Conservation (phyloP, 2,113 vertebrate genomes). For the Dissostichus mawsoni region DNA sequence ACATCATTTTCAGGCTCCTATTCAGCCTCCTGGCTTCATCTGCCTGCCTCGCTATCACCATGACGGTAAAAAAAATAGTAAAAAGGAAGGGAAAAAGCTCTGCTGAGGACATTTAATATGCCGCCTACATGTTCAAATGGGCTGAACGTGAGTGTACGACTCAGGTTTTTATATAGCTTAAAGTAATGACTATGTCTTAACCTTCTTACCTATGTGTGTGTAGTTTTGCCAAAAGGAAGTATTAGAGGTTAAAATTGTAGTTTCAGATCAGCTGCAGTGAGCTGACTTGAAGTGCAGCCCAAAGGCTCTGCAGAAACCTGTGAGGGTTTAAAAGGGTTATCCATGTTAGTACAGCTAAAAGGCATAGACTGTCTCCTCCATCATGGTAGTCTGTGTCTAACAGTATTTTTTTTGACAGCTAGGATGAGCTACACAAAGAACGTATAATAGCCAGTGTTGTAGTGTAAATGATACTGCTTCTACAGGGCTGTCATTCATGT, state of each 20-base stretch:
- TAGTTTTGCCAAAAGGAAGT: conserved; percentile 8
- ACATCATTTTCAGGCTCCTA: conserved; percentile 53
- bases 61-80: neutral
- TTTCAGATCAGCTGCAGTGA: conserved; percentile 15
- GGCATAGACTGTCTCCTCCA: conserved; percentile 12
- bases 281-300: conserved; percentile 6
- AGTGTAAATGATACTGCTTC: neutral
- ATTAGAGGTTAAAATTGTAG: conserved; percentile 19
- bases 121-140: conserved; percentile 64
- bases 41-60: conserved; percentile 27
- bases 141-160: conserved; percentile 24
- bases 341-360: conserved; percentile 22
- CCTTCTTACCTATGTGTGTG: conserved; percentile 39
- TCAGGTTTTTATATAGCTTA: conserved; percentile 34
- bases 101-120: conserved; percentile 58
- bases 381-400: conserved; percentile 4
- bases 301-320: conserved; percentile 38
- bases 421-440: conserved; percentile 18
- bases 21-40: conserved; percentile 54
- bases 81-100: conserved; percentile 32
- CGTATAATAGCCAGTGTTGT: neutral
- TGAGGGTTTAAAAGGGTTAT: conserved; percentile 44
- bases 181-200: conserved; percentile 57
- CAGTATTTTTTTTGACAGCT: conserved; percentile 13
- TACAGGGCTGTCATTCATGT: neutral